phyloP scores from a whole-genome alignment of 2,113 vertebrate genomes.

The Cnemophilus loriae region DNA sequence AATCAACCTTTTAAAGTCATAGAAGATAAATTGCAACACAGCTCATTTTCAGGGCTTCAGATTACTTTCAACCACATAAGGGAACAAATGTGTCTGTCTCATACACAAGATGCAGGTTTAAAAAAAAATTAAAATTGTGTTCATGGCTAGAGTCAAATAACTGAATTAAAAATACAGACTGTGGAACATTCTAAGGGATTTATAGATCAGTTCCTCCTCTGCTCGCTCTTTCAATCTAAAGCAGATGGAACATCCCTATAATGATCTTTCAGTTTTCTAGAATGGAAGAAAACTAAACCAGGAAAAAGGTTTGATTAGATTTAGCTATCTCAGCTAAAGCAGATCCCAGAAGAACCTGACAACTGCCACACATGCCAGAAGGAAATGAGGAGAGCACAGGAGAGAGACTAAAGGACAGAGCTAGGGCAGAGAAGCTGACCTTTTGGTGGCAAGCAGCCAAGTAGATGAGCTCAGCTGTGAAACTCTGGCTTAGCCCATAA shows the following conservation, averaged over 20 bases:
- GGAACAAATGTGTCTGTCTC: neutral
- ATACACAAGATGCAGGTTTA: neutral
- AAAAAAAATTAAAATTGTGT: neutral
- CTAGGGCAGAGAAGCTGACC: neutral
- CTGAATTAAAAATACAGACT: neutral
- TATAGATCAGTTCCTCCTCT: neutral
- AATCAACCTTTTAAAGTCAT: neutral
- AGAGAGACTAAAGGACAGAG: neutral
- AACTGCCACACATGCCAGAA: fast-evolving
- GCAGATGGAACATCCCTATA: neutral
- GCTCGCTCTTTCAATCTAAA: neutral
- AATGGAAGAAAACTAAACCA: neutral
- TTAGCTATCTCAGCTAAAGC: neutral
- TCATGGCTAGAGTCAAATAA: neutral
- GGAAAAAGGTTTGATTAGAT: neutral
- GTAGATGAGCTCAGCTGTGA: neutral
- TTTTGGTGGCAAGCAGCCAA: neutral
- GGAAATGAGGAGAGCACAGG: neutral
- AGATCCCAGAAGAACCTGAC: neutral
- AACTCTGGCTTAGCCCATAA: neutral
- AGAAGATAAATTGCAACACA: neutral
- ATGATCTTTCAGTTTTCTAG: neutral
- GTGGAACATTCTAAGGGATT: neutral
- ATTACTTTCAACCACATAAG: neutral
- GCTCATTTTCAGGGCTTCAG: neutral